Conservation (phyloP, 2,113 vertebrate species). For the Miniopterus natalensis region DNA sequence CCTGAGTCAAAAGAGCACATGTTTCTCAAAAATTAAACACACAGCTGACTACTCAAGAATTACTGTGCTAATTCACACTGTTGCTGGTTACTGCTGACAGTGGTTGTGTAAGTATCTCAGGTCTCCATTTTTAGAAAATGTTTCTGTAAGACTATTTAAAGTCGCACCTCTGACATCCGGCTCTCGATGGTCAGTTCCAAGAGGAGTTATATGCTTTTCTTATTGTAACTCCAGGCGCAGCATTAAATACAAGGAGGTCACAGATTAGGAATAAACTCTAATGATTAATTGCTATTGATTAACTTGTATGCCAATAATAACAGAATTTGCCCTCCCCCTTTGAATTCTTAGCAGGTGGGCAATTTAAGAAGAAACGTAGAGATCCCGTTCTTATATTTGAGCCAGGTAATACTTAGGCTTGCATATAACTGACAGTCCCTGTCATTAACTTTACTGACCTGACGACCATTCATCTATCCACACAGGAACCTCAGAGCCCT, state of each 20-base stretch:
- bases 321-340: neutral
- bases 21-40: conserved; percentile 10
- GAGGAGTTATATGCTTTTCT: neutral
- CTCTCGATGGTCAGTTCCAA: neutral
- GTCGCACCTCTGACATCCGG: neutral
- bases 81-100: neutral
- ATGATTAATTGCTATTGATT: conserved; percentile 22
- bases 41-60: neutral
- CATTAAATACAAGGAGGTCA: neutral
- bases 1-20: neutral
- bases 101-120: neutral
- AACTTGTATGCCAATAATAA: conserved; percentile 56
- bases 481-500: neutral
- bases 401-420: neutral
- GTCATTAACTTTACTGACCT: neutral
- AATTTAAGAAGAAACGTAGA: conserved; percentile 52
- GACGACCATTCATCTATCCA: neutral
- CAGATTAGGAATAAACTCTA: neutral
- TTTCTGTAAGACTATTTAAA: neutral
- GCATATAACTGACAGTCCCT: neutral
- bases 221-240: neutral
- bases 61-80: neutral
- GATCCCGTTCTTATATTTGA: neutral
- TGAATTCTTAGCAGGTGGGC: neutral
- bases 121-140: neutral